phyloP scores from a whole-genome alignment of 2,888 invertebrate genomes.

The Drosophila barbarae region DNA sequence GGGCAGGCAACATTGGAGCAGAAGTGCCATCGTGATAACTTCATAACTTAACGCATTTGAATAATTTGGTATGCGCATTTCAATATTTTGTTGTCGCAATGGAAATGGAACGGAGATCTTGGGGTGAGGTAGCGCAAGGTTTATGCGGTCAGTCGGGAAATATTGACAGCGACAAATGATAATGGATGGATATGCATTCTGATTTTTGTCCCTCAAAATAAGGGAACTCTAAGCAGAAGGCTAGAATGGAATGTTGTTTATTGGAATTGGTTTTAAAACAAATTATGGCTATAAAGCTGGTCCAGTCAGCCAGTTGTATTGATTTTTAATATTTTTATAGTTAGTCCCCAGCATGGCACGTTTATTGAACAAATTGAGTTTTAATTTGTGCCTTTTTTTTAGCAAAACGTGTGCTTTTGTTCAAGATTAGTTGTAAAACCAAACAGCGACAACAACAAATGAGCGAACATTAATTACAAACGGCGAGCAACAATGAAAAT shows the following conservation, averaged over 20 bases:
- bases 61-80: conserved; percentile 75
- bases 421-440: conserved; percentile 28
- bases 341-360: conserved; percentile 30
- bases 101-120: conserved; percentile 27
- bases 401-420: conserved; percentile 31
- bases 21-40: conserved; percentile 75
- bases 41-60: conserved; percentile 74
- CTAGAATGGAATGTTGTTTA: conserved; percentile 1
- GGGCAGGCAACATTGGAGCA: conserved; percentile 38
- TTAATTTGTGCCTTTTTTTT: conserved; percentile 33
- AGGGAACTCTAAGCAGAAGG: neutral
- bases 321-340: conserved; percentile 3
- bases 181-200: conserved; percentile 24
- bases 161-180: conserved; percentile 76
- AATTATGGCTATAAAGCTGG: neutral
- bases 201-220: conserved; percentile 28
- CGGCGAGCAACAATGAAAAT: conserved; percentile 32
- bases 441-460: conserved; percentile 55
- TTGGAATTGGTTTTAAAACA: neutral
- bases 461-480: conserved; percentile 61
- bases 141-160: conserved; percentile 38
- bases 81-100: conserved; percentile 56
- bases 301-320: neutral
- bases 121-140: conserved; percentile 10
- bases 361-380: conserved; percentile 20